These are phyloP conservation scores for Aporophyla lueneburgensis DNA, from an alignment of 2,888 invertebrate genomes.

Conservation along the genomic window DNA sequence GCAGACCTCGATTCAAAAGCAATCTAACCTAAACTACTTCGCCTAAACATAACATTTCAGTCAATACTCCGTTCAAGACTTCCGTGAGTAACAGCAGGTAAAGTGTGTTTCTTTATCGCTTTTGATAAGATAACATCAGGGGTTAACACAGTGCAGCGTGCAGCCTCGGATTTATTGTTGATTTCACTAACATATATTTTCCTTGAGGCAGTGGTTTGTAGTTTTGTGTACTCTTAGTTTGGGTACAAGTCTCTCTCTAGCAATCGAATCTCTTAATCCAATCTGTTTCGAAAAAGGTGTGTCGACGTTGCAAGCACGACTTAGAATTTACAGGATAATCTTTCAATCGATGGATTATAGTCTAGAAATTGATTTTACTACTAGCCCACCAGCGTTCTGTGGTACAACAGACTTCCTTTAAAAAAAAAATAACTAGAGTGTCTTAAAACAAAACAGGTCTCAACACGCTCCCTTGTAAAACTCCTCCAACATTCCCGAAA, in stretches of 20 bases:
- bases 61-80: constrained; percentile 63
- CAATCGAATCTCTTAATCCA: constrained; percentile 60
- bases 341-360: constrained; percentile 25
- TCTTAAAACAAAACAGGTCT: constrained; percentile 10
- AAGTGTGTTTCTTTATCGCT: constrained; percentile 75
- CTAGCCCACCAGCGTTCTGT: neutral
- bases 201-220: constrained; percentile 55
- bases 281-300: constrained; percentile 59
- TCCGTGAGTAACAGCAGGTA: constrained; percentile 66
- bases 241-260: constrained; percentile 45
- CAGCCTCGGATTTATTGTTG: constrained; percentile 64
- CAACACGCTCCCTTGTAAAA: constrained; percentile 17
- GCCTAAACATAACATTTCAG: constrained; percentile 50
- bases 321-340: constrained; percentile 36
- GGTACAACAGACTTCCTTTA: neutral
- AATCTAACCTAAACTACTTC: constrained; percentile 26
- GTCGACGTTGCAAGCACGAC: constrained; percentile 46
- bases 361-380: constrained; percentile 44
- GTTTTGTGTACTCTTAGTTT: constrained; percentile 47
- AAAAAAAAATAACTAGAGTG: neutral
- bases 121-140: constrained; percentile 77
- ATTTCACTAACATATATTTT: constrained; percentile 66
- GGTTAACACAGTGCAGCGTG: constrained; percentile 72
- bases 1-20: neutral
- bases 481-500: constrained; percentile 22